Conservation (phyloP, 2,113 vertebrate species). For the Cynocephalus volans region DNA sequence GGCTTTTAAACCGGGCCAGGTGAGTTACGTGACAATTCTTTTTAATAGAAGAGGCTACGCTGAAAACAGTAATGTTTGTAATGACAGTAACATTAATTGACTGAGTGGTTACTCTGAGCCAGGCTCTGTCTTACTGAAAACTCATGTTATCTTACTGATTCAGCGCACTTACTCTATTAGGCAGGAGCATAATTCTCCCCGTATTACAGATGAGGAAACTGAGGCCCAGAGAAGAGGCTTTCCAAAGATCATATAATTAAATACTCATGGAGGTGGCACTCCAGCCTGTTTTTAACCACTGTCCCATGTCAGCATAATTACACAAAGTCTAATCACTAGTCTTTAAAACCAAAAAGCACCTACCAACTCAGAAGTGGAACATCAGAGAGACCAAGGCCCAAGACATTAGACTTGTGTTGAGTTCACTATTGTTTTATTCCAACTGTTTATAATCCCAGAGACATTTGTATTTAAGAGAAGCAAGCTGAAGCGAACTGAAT, state of each 20-base stretch:
- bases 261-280: not conserved
- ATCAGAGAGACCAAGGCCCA: not conserved
- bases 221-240: not conserved
- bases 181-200: not conserved
- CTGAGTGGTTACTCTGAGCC: not conserved
- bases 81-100: accelerated
- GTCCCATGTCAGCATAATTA: not conserved
- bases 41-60: not conserved
- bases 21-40: not conserved
- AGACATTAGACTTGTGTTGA: not conserved
- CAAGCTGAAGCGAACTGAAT: not conserved
- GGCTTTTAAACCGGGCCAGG: not conserved
- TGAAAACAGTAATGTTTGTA: not conserved
- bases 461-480: not conserved
- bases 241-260: not conserved
- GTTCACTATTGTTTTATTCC: not conserved
- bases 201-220: not conserved
- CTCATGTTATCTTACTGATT: not conserved
- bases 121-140: not conserved
- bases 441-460: not conserved
- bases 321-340: not conserved
- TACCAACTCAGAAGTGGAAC: not conserved
- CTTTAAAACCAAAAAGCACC: not conserved
- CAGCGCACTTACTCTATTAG: no score
- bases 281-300: not conserved